Percentiles rank a stretch among this genome's conserved stretches.
Conservation (phyloP, 2,797 vertebrate genomes). For the Pseudochirops cupreus region DNA sequence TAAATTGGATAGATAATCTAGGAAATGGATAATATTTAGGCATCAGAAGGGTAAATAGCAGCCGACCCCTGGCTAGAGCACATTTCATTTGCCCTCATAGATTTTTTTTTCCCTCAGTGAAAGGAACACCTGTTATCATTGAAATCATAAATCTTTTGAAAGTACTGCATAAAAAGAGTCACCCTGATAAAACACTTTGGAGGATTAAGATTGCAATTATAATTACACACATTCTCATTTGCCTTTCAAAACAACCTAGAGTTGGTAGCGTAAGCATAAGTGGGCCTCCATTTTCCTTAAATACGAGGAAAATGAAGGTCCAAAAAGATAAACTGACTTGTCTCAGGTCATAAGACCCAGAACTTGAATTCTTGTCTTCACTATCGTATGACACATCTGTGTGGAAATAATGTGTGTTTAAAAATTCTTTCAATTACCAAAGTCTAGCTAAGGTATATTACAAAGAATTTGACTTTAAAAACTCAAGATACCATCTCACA, state of each 20-base stretch:
- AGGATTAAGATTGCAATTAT: neutral
- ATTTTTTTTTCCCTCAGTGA: neutral
- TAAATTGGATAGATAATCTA: neutral
- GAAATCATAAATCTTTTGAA: neutral
- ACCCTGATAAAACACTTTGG: neutral
- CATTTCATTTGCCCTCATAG: neutral
- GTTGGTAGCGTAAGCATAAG: neutral
- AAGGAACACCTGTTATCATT: neutral
- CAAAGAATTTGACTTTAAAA: neutral
- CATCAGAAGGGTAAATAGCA: neutral
- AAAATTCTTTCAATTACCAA: neutral
- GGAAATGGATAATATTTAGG: neutral
- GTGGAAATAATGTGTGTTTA: neutral
- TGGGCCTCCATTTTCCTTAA: neutral
- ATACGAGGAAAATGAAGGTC: neutral
- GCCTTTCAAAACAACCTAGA: neutral
- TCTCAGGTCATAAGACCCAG: neutral
- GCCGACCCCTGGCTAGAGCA: neutral
- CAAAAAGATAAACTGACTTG: neutral
- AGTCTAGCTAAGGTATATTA: neutral
- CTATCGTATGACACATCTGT: neutral
- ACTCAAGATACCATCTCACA: conserved; percentile 87
- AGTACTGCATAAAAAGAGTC: neutral
- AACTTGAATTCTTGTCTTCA: neutral
- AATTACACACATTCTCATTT: neutral